Conservation (phyloP, 2,888 invertebrate species). For the Ditylenchus weischeri region DNA sequence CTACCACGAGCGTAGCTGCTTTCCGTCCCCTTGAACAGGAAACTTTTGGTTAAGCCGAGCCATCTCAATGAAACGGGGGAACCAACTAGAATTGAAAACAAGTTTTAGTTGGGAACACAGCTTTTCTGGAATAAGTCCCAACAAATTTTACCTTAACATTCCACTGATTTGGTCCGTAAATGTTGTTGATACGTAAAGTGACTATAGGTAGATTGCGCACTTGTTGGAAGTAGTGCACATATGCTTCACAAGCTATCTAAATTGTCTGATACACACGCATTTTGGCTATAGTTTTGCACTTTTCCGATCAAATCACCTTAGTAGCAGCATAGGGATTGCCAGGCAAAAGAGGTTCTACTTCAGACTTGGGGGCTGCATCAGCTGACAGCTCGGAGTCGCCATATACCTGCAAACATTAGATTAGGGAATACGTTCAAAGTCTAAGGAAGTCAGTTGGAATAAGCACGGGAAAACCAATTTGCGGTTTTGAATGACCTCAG, state of each 20-base stretch:
- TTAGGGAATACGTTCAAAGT: background rate
- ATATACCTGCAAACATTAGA: constrained; percentile 43
- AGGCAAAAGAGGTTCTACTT: constrained; percentile 43
- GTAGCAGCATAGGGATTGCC: constrained; percentile 58
- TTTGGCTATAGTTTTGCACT: background rate
- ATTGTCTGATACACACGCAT: background rate
- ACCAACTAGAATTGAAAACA: constrained; percentile 38
- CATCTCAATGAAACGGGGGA: constrained; percentile 55
- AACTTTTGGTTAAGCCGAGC: constrained; percentile 47
- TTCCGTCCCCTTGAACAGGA: constrained; percentile 54
- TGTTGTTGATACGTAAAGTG: constrained; percentile 55
- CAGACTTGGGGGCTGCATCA: constrained; percentile 49
- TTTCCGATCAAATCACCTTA: constrained; percentile 31
- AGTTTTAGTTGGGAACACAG: too few species aligned
- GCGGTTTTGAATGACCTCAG: too few species aligned
- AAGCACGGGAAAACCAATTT: too few species aligned
- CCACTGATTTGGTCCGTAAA: constrained; percentile 58
- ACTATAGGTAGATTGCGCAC: constrained; percentile 50
- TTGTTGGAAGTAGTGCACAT: constrained; percentile 44
- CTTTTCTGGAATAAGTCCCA: background rate
- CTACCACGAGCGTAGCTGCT: constrained; percentile 53
- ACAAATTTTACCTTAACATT: constrained; percentile 46
- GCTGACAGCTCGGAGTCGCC: constrained; percentile 53
- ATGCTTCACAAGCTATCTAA: constrained; percentile 53
- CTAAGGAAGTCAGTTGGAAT: too few species aligned